Conservation (phyloP, 2,797 vertebrate species). For the Neosilurus hyrtlii region DNA sequence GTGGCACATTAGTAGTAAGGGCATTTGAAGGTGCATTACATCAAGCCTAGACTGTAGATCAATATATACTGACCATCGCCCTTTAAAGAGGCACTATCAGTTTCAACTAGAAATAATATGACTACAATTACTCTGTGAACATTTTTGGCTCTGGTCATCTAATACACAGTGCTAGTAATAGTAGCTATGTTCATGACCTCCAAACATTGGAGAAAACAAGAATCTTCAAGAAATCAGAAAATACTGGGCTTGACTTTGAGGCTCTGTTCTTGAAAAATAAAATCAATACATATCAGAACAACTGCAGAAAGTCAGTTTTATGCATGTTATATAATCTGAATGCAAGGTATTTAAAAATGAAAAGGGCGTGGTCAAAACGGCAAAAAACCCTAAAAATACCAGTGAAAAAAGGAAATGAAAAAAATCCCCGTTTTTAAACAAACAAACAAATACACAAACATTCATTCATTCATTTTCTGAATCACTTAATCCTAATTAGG, state of each 20-base stretch:
- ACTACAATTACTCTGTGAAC: conserved; percentile 21
- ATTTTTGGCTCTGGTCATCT: conserved; percentile 16
- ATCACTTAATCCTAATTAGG: no score
- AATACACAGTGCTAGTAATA: conserved; percentile 26
- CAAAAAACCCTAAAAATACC: no score
- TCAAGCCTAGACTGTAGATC: conserved; percentile 29
- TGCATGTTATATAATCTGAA: background rate
- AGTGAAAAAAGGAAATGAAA: no score
- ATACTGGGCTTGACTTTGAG: background rate
- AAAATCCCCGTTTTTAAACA: no score
- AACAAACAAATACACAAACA: no score
- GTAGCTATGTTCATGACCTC: conserved; percentile 1
- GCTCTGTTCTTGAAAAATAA: background rate
- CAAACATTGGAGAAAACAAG: background rate
- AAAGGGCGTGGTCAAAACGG: background rate
- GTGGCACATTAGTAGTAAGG: conserved; percentile 26
- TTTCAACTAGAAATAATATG: conserved; percentile 34
- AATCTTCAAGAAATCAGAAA: background rate
- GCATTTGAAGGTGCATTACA: conserved; percentile 29
- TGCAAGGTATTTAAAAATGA: background rate
- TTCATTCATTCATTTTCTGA: no score
- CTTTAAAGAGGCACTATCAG: conserved; percentile 28
- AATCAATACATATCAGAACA: background rate
- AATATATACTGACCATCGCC: conserved; percentile 23
- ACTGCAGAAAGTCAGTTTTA: background rate